phyloP scores from a whole-genome alignment of 2,797 vertebrate genomes.

The Thaleichthys pacificus region DNA sequence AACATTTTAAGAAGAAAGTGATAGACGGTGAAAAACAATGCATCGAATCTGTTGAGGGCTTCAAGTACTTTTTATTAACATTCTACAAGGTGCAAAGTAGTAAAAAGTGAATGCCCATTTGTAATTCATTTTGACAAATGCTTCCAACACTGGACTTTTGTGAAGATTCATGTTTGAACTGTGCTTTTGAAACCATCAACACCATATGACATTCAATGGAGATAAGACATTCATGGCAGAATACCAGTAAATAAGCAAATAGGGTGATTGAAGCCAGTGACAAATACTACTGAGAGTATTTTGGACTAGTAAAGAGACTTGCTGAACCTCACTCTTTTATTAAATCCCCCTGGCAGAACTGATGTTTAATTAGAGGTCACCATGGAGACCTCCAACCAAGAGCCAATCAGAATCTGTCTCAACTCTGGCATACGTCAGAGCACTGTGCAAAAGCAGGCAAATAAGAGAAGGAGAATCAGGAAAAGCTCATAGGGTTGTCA shows the following conservation, averaged over 20 bases:
- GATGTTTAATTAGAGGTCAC: constrained; percentile 33
- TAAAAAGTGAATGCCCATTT: background rate
- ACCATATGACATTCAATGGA: background rate
- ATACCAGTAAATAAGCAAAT: background rate
- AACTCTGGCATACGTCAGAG: constrained; percentile 11
- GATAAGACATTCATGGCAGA: background rate
- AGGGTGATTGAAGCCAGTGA: background rate
- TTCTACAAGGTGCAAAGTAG: background rate
- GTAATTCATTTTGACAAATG: background rate
- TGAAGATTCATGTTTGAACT: background rate
- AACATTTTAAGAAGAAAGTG: background rate
- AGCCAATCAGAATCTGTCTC: constrained; percentile 26
- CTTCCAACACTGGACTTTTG: background rate
- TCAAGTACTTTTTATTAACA: background rate
- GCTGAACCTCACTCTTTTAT: constrained; percentile 12
- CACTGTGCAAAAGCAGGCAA: constrained; percentile 4
- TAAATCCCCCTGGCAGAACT: constrained; percentile 17
- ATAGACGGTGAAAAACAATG: background rate
- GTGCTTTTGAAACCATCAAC: background rate
- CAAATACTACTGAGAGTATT: background rate
- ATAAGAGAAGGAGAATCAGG: background rate
- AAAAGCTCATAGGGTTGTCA: background rate
- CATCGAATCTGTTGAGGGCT: background rate
- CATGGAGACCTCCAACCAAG: constrained; percentile 25
- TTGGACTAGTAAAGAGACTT: background rate